These are phyloP conservation scores for Heliconius ismenius DNA, from an alignment of 2,888 invertebrate genomes.

Conservation along the genomic window DNA sequence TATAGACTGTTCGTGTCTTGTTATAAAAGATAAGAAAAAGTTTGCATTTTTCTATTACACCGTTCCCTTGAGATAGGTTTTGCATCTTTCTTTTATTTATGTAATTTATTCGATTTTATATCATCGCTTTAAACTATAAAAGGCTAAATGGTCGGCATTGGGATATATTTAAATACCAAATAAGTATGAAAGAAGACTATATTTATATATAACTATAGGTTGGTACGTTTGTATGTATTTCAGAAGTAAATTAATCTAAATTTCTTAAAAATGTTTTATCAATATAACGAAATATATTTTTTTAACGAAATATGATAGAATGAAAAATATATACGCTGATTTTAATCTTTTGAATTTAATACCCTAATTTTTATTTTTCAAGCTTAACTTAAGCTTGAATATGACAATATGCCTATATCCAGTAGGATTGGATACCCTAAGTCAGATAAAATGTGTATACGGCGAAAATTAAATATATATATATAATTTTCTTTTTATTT, in stretches of 20 bases:
- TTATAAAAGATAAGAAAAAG: conserved; percentile 15
- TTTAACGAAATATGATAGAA: background rate
- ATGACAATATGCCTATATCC: background rate
- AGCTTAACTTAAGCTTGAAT: conserved; percentile 2
- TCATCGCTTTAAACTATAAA: background rate
- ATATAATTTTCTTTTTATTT: background rate
- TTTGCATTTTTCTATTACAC: conserved; percentile 11
- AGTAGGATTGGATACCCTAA: conserved; percentile 4
- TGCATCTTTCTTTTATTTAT: conserved; percentile 12
- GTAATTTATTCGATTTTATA: conserved; percentile 16
- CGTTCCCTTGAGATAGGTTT: conserved; percentile 15
- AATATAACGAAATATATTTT: background rate
- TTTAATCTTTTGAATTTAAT: conserved; percentile 13
- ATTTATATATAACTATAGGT: no score
- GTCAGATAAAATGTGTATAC: background rate
- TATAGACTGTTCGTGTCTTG: conserved; percentile 30
- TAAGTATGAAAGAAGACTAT: background rate
- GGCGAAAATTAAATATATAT: background rate
- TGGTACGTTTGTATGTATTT: background rate
- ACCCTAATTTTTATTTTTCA: background rate
- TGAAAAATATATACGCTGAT: background rate
- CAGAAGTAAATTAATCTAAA: background rate
- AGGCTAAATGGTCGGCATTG: conserved; percentile 18
- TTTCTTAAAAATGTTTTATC: background rate
- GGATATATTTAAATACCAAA: conserved; percentile 1